Evolutionary conservation across 2,888 invertebrate genomes (phyloP), one percentile per base, ranked within the genome.

Genomic region (Drosophila formosana): DNA sequence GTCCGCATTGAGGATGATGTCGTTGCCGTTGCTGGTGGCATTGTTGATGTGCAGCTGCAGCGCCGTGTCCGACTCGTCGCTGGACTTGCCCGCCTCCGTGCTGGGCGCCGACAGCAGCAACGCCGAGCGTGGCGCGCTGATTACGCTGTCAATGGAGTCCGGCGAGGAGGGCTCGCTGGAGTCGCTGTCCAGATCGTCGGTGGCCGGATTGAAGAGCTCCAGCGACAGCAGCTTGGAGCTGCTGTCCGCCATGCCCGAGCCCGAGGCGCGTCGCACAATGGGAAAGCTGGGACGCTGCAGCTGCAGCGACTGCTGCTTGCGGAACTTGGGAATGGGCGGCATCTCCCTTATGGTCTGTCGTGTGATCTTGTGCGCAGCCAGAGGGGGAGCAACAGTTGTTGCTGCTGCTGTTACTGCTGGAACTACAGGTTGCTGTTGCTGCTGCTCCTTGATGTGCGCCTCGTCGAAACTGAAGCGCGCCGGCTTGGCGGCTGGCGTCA

Each of bases 141-240:
- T 96, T 1, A 97, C 97, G 88, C 97, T 97, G 81, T 97, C 97
- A 2, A 96, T 95, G 2, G 97, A 97, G 90, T 97, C 97, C 2
- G 97, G 97, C 0, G 97, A 97, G 0, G 97, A 97, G 9, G 93
- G 91, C 9, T 97, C 96, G 87, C 96, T 97, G 0, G 97, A 97
- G 90, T 97, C 97, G 87, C 97, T 97, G 90, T 97, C 97, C 91
- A 97, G 94, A 87, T 98, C 97, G 90, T 98, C 97, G 5, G 96
- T 97, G 89, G 97, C 97, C 1, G 97, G 97, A 92, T 98, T 97
- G 89, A 97, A 98, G 3, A 97, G 93, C 89, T 97, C 97, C 63
- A 97, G 92, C 1, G 96, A 95, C 89, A 97, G 93, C 13, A 97
- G 92, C 73, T 96, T 95, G 0, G 95, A 93, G 0, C 94, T 66